Evolutionary conservation across 2,113 vertebrate genomes (phyloP).

Genomic region (Propithecus coquereli): DNA sequence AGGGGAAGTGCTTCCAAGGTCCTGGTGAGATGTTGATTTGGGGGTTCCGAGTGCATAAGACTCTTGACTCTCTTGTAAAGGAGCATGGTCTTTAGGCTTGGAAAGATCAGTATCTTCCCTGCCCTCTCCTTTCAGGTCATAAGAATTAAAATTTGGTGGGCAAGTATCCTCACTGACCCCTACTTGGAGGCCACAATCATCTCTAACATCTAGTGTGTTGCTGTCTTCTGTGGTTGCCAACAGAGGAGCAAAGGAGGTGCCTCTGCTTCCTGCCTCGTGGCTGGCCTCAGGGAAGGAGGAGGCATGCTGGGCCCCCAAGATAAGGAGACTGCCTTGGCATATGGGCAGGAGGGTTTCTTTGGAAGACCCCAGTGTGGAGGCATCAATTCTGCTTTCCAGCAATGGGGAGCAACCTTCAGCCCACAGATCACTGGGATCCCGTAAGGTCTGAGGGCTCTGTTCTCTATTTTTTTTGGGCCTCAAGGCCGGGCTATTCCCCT

Average conservation of each 20-base stretch:
- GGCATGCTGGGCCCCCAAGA: conserved; percentile 1
- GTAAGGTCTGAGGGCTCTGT: neutral
- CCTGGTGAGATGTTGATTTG: neutral
- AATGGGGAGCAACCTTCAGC: neutral
- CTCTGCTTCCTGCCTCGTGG: neutral
- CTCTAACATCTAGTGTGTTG: neutral
- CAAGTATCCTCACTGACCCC: neutral
- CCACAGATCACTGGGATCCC: conserved; percentile 26
- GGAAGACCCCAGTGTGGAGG: neutral
- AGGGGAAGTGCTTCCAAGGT: neutral
- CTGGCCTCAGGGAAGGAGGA: neutral
- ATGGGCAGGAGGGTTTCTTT: conserved; percentile 17
- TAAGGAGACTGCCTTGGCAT: neutral
- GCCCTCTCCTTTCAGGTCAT: neutral
- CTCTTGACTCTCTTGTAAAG: neutral
- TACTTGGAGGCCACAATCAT: neutral
- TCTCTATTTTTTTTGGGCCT: neutral
- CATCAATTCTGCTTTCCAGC: neutral
- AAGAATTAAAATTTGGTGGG: neutral
- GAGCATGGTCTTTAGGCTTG: neutral
- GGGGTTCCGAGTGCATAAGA: neutral
- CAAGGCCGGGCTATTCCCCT: neutral
- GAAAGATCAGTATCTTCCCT: neutral
- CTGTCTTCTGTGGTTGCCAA: conserved; percentile 11
- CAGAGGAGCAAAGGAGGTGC: conserved; percentile 1